Percentiles rank a stretch among this genome's conserved stretches.
These are phyloP conservation scores for Amblyornis subalaris DNA, from an alignment of 2,113 vertebrate genomes.

Conservation along the genomic window DNA sequence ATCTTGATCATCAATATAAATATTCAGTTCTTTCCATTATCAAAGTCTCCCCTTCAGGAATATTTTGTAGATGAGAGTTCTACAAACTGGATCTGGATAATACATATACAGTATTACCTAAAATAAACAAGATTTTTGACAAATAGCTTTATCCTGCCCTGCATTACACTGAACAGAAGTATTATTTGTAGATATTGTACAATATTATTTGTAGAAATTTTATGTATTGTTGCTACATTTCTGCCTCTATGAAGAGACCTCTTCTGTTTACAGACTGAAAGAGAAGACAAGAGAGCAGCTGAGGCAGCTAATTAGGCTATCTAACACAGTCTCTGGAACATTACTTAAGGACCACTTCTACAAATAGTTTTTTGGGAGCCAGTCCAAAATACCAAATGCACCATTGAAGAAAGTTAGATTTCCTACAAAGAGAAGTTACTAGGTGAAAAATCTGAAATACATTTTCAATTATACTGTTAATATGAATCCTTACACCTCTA, in stretches of 20 bases:
- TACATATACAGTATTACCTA: neutral
- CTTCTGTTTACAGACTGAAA: neutral
- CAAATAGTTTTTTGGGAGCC: neutral
- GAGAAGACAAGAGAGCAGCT: neutral
- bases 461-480: neutral
- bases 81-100: neutral
- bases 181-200: neutral
- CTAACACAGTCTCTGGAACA: neutral
- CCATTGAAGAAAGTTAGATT: neutral
- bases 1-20: neutral
- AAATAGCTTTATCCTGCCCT: neutral
- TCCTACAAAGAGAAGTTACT: neutral
- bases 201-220: neutral
- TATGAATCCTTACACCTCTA: neutral
- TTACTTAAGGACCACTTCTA: neutral
- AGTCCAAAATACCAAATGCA: neutral
- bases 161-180: neutral
- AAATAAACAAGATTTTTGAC: neutral
- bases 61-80: neutral
- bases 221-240: neutral
- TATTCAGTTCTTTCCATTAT: neutral
- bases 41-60: neutral
- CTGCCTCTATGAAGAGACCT: neutral
- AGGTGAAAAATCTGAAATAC: neutral
- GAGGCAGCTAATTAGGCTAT: neutral